Percentiles rank a stretch among this genome's conserved stretches.
Conservation (phyloP, 2,797 vertebrate species). For the Carapus acus region DNA sequence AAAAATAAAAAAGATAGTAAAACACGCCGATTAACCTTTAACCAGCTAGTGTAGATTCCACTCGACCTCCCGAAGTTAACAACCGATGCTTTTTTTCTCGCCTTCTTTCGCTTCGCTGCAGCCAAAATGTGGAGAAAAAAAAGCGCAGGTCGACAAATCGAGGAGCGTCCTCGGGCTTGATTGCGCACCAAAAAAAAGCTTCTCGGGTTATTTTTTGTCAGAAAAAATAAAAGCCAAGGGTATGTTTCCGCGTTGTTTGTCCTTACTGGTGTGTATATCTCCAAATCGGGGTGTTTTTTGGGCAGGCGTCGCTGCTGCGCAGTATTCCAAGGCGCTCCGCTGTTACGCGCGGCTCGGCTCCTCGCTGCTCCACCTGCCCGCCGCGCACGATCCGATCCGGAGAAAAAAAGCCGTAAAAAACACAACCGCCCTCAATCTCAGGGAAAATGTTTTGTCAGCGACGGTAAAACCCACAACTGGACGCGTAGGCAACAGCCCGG, state of each 20-base stretch:
- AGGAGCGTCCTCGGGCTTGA: conserved; percentile 59
- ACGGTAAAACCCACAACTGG: conserved; percentile 34
- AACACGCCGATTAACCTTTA: too few relatives aligned
- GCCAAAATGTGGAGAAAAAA: conserved; percentile 32
- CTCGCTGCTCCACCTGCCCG: conserved; percentile 52
- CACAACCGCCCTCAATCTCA: conserved; percentile 30
- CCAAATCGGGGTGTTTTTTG: conserved; percentile 36
- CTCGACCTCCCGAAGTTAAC: conserved; percentile 62
- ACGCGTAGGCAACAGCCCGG: conserved; percentile 43
- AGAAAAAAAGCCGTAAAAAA: conserved; percentile 35
- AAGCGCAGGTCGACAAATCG: conserved; percentile 56
- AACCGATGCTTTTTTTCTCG: conserved; percentile 50
- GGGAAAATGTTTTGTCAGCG: too few relatives aligned
- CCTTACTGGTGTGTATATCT: conserved; percentile 36
- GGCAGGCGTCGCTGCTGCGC: conserved; percentile 39
- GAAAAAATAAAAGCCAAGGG: too few relatives aligned
- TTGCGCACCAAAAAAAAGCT: conserved; percentile 66
- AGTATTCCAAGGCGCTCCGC: conserved; percentile 56
- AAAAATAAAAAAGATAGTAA: too few relatives aligned
- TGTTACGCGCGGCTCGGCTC: conserved; percentile 63
- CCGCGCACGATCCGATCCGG: conserved; percentile 29
- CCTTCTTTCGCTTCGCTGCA: too few relatives aligned
- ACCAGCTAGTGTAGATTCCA: conserved; percentile 64
- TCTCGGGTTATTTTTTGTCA: conserved; percentile 42
- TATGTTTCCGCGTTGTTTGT: conserved; percentile 46